Evolutionary conservation across 2,888 invertebrate genomes (phyloP).

Genomic region (Monochamus alternatus): DNA sequence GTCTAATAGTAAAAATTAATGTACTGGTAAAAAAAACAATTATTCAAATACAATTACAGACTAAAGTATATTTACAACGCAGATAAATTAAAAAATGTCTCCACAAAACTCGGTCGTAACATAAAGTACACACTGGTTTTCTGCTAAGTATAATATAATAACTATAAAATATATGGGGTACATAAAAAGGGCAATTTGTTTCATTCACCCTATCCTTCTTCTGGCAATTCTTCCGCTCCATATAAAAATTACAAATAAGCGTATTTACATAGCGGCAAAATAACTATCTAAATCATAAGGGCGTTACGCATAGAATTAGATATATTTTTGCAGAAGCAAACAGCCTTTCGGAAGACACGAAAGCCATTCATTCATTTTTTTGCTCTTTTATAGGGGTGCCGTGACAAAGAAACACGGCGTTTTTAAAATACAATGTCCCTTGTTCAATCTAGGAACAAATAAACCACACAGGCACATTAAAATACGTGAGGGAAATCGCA

Average conservation of each 20-base stretch:
- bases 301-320: conserved; percentile 37
- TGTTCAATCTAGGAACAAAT: neutral
- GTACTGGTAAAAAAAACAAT: too few relatives aligned
- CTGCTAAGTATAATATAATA: conserved; percentile 43
- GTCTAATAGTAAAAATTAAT: too few relatives aligned
- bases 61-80: neutral
- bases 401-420: neutral
- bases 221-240: conserved; percentile 44
- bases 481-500: neutral
- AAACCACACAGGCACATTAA: neutral
- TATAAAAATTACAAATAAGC: conserved; percentile 44
- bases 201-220: conserved; percentile 42
- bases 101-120: conserved; percentile 31
- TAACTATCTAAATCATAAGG: conserved; percentile 42
- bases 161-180: conserved; percentile 42
- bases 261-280: conserved; percentile 41
- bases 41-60: too few relatives aligned
- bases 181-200: conserved; percentile 44
- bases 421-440: neutral
- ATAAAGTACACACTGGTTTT: conserved; percentile 36
- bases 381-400: neutral
- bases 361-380: conserved; percentile 8
- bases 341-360: neutral
- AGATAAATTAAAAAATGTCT: neutral
- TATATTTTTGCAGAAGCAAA: neutral